Evolutionary conservation across 2,888 invertebrate genomes (phyloP).

Genomic region (Petrophora chlorosata): DNA sequence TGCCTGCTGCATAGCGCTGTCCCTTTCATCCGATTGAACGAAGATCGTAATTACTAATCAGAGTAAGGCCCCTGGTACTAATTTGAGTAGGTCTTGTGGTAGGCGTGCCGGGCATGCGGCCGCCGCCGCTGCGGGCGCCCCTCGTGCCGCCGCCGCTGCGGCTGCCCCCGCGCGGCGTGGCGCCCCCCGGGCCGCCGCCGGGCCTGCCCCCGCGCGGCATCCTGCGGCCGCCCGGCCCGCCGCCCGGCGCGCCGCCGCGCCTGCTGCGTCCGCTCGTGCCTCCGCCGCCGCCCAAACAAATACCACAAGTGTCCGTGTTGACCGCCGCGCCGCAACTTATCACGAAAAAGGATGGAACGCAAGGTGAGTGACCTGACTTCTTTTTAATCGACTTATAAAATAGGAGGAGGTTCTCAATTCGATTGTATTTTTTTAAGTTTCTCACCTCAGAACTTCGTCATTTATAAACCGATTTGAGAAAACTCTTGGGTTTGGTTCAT

Average conservation of each 20-base stretch:
- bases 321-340: slow-evolving; percentile 93
- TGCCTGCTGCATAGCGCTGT: too few species aligned
- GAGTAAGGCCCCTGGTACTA: not conserved
- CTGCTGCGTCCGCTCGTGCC: slow-evolving; percentile 84
- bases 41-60: not conserved
- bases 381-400: too few species aligned
- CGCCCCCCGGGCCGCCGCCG: slow-evolving; percentile 84
- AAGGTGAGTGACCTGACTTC: too few species aligned
- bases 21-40: too few species aligned
- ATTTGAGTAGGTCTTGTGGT: not conserved
- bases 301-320: slow-evolving; percentile 87
- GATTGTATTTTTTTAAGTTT: too few species aligned
- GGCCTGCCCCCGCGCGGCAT: slow-evolving; percentile 71
- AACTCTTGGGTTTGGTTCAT: too few species aligned
- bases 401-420: too few species aligned
- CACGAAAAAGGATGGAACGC: slow-evolving; percentile 87
- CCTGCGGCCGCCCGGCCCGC: slow-evolving; percentile 84
- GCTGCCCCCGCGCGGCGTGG: slow-evolving; percentile 35
- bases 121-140: slow-evolving; percentile 61
- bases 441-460: too few species aligned
- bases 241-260: slow-evolving; percentile 87
- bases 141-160: slow-evolving; percentile 47
- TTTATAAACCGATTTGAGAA: too few species aligned
- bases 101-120: slow-evolving; percentile 53
- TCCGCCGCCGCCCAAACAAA: slow-evolving; percentile 71